Conservation (phyloP, 2,113 vertebrate genomes). For the Saiga tatarica region DNA sequence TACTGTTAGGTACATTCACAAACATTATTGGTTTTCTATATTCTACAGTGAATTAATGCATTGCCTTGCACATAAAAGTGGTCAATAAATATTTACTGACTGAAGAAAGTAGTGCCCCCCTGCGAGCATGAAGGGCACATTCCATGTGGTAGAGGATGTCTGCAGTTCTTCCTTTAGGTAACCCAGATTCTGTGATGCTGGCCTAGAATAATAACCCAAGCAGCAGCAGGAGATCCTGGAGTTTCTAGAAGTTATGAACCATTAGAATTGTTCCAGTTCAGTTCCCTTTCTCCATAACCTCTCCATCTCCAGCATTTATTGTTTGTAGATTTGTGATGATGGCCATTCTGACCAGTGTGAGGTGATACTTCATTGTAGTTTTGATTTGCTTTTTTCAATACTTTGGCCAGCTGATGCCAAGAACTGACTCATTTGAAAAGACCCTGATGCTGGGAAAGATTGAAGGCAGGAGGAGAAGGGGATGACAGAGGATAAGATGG, state of each 20-base stretch:
- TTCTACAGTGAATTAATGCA: neutral
- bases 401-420: neutral
- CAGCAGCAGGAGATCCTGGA: neutral
- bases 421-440: neutral
- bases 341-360: neutral
- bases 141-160: accelerated
- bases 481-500: neutral
- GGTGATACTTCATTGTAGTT: neutral
- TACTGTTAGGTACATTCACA: neutral
- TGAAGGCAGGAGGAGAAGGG: neutral
- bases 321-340: neutral
- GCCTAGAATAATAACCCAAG: neutral
- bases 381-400: neutral
- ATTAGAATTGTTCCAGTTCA: neutral
- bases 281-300: neutral
- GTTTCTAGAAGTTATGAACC: neutral
- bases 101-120: neutral
- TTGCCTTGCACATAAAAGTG: neutral
- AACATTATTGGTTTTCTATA: neutral
- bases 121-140: accelerated
- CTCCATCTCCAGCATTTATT: neutral
- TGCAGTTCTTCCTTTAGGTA: neutral
- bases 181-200: neutral
- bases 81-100: neutral
- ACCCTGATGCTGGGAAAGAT: neutral